A percentile compares a stretch with the other conserved stretches of the same genome.
phyloP scores from a whole-genome alignment of 2,113 vertebrate species.

The Motacilla alba region DNA sequence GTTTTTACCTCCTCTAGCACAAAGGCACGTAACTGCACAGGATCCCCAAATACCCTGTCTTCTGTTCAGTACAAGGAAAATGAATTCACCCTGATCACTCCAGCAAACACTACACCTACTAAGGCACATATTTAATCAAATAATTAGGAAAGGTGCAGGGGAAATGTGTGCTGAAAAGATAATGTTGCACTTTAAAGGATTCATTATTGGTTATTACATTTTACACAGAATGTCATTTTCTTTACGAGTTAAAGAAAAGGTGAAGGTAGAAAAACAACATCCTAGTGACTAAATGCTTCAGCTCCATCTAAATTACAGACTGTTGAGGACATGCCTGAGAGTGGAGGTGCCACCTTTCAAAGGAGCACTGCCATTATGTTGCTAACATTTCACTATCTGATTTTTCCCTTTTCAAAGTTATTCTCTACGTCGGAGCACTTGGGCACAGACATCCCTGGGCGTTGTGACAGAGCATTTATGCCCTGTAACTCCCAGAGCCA shows the following conservation, averaged over 20 bases:
- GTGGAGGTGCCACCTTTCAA: background rate
- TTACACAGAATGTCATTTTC: conserved; percentile 53
- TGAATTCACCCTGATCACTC: conserved; percentile 41
- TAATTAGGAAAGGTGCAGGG: conserved; percentile 23
- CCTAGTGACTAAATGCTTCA: background rate
- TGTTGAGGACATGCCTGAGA: background rate
- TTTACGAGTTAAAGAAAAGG: conserved; percentile 18
- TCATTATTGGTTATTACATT: conserved; percentile 40
- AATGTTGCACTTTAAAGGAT: conserved; percentile 39
- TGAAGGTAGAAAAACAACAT: conserved; percentile 38
- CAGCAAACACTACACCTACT: conserved; percentile 22
- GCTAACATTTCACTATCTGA: background rate
- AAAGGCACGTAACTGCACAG: background rate
- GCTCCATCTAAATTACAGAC: conserved; percentile 41
- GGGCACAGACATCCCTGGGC: background rate
- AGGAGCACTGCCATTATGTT: background rate
- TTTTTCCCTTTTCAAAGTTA: background rate
- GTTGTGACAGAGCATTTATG: background rate
- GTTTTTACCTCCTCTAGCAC: background rate
- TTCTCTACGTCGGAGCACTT: background rate
- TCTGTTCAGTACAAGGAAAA: conserved; percentile 37
- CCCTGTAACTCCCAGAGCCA: background rate
- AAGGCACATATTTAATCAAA: conserved; percentile 41
- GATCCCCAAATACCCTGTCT: conserved; percentile 8
- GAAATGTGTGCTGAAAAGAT: conserved; percentile 60